These are phyloP conservation scores for Steinernema feltiae DNA, from an alignment of 1,140 invertebrate species.

Conservation along the genomic window DNA sequence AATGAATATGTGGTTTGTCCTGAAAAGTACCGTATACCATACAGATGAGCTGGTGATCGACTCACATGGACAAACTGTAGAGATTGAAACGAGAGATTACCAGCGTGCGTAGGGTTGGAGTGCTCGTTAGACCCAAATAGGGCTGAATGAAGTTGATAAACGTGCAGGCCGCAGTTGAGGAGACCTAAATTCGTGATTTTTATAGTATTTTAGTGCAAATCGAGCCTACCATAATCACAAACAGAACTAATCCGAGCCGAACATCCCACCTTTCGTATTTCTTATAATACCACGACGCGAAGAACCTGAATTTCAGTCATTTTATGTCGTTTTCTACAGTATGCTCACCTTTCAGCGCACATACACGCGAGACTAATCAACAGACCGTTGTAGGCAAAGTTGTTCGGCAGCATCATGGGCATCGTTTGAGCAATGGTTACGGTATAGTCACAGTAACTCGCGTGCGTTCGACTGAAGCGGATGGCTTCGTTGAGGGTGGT, in stretches of 20 bases:
- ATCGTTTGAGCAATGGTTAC: neutral
- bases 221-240: neutral
- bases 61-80: neutral
- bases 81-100: neutral
- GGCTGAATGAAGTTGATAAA: neutral
- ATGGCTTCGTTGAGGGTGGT: neutral
- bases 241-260: neutral
- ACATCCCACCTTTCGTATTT: neutral
- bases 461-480: neutral
- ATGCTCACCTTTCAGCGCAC: neutral
- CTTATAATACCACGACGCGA: neutral
- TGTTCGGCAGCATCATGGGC: neutral
- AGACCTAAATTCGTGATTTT: neutral
- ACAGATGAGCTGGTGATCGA: neutral
- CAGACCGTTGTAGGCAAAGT: neutral
- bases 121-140: neutral
- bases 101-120: neutral
- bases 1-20: neutral
- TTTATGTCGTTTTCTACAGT: neutral
- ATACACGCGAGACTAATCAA: neutral
- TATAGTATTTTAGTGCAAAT: neutral
- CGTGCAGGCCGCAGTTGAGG: neutral
- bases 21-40: neutral
- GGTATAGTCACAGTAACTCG: neutral
- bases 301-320: neutral